These are phyloP conservation scores for Mionectes macconnelli DNA, from an alignment of 2,113 vertebrate genomes.

Conservation along the genomic window DNA sequence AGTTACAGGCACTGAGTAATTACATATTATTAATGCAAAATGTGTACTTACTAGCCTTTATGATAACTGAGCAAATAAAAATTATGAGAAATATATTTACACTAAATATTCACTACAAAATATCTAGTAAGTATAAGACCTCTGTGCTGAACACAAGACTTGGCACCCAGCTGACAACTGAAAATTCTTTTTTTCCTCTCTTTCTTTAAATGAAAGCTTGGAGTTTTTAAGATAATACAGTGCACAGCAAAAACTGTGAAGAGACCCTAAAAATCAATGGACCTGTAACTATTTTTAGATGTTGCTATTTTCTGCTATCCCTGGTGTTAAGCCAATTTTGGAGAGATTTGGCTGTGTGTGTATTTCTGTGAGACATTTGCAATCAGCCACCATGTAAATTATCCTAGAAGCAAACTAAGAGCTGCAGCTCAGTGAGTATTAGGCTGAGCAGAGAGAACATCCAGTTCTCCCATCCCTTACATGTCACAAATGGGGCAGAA, in stretches of 20 bases:
- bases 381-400: slow-evolving; percentile 40
- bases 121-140: neutral
- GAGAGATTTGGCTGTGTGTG: slow-evolving; percentile 36
- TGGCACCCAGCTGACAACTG: neutral
- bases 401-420: slow-evolving; percentile 51
- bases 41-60: neutral
- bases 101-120: slow-evolving; percentile 5
- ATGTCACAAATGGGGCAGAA: neutral
- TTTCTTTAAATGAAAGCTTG: slow-evolving; percentile 4
- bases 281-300: slow-evolving; percentile 53
- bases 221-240: slow-evolving; percentile 19
- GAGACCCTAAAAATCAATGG: slow-evolving; percentile 61
- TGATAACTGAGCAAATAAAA: slow-evolving; percentile 39
- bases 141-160: neutral
- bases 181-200: neutral
- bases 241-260: slow-evolving; percentile 43
- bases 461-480: neutral
- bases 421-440: slow-evolving; percentile 15
- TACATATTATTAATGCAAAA: neutral
- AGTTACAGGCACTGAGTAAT: neutral
- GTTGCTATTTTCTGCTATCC: slow-evolving; percentile 45
- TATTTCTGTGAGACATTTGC: slow-evolving; percentile 38
- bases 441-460: slow-evolving; percentile 34
- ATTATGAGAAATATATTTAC: neutral
- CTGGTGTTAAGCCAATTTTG: slow-evolving; percentile 44